Conservation (phyloP, 1,140 invertebrate species). For the Elysia chlorotica region DNA sequence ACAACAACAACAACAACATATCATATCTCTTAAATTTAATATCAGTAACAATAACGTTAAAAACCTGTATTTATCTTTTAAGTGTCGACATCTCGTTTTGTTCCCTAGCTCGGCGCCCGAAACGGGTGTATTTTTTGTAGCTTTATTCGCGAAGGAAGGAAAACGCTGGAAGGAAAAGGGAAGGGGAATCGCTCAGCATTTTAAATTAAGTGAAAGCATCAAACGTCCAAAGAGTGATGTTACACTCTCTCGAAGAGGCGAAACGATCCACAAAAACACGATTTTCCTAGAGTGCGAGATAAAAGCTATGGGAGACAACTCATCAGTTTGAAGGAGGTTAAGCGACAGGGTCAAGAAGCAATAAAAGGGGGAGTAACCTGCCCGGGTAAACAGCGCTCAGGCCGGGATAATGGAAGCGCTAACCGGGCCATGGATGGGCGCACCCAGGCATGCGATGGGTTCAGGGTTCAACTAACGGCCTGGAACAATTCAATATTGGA, state of each 20-base stretch:
- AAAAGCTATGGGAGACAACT: not conserved
- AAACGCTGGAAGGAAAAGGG: not conserved
- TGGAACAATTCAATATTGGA: not conserved
- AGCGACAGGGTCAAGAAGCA: conserved; percentile 9
- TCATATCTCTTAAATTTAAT: no score
- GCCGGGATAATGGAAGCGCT: conserved; percentile 12
- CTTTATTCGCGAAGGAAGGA: not conserved
- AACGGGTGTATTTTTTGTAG: no score
- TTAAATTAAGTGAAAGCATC: not conserved
- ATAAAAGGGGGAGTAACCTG: conserved; percentile 10
- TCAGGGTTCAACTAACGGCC: not conserved
- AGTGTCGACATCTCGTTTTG: no score
- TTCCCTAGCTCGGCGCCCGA: no score
- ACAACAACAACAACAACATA: no score
- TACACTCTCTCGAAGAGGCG: not conserved
- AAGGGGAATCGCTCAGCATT: not conserved
- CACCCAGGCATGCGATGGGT: conserved; percentile 2
- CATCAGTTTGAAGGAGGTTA: conserved; percentile 4
- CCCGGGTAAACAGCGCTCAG: conserved; percentile 5
- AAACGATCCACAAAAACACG: not conserved
- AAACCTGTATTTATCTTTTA: no score
- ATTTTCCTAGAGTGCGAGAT: not conserved
- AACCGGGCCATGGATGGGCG: conserved; percentile 2
- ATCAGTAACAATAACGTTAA: no score
- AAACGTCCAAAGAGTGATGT: not conserved